These are phyloP conservation scores for Phytoseiulus persimilis DNA, from an alignment of 2,888 invertebrate genomes.

Conservation along the genomic window DNA sequence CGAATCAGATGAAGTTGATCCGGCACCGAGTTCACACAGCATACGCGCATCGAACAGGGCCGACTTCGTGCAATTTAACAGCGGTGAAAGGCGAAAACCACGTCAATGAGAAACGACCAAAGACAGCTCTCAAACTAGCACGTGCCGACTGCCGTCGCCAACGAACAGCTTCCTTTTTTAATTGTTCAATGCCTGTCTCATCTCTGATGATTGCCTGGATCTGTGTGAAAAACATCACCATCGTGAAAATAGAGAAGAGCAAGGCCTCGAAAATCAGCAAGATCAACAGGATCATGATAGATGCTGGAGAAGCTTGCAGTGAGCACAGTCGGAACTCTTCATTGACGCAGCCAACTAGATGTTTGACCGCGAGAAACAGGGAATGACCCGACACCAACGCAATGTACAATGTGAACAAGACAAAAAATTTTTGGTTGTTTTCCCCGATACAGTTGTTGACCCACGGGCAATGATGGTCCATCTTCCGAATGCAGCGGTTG, in stretches of 20 bases:
- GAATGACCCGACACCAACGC: slow-evolving; percentile 92
- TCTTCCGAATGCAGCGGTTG: slow-evolving; percentile 73
- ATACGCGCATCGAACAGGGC: slow-evolving; percentile 14
- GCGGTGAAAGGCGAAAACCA: slow-evolving; percentile 89
- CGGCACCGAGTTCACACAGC: neutral
- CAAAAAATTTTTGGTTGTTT: slow-evolving; percentile 98
- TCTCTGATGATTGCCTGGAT: slow-evolving; percentile 95
- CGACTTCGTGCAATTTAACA: slow-evolving; percentile 23
- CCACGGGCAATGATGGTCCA: slow-evolving; percentile 87
- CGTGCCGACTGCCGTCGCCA: slow-evolving; percentile 86
- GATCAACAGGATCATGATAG: slow-evolving; percentile 80
- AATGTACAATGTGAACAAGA: slow-evolving; percentile 97
- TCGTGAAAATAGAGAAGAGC: slow-evolving; percentile 92
- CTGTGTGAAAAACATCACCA: slow-evolving; percentile 93
- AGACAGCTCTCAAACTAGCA: slow-evolving; percentile 91
- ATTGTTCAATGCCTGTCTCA: slow-evolving; percentile 94
- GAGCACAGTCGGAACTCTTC: slow-evolving; percentile 64
- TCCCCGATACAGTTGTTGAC: slow-evolving; percentile 99
- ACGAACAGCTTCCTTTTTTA: slow-evolving; percentile 87
- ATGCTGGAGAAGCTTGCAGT: slow-evolving; percentile 76
- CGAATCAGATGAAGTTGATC: neutral
- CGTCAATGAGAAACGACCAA: slow-evolving; percentile 83
- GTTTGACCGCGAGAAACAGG: slow-evolving; percentile 77
- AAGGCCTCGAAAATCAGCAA: slow-evolving; percentile 88
- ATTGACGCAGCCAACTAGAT: slow-evolving; percentile 83